Conservation (phyloP, 2,113 vertebrate genomes). For the Theropithecus gelada region DNA sequence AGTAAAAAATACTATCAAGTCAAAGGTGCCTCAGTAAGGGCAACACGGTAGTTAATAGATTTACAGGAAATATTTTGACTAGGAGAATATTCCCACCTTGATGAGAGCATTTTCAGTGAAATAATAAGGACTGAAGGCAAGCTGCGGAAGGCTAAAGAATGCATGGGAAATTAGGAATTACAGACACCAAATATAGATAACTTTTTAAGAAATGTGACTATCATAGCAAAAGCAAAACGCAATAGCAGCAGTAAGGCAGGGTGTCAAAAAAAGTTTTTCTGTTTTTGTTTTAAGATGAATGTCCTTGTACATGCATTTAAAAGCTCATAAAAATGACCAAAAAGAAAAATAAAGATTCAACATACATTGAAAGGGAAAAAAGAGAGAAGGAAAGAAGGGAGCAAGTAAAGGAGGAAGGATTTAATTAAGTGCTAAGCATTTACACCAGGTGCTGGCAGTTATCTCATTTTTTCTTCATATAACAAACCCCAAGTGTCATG, state of each 20-base stretch:
- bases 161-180: not conserved
- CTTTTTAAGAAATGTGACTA: not conserved
- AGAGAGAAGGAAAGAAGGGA: not conserved
- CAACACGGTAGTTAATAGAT: not conserved
- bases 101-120: not conserved
- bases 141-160: not conserved
- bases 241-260: not conserved
- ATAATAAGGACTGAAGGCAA: not conserved
- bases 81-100: not conserved
- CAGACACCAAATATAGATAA: not conserved
- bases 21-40: not conserved
- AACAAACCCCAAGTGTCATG: not conserved
- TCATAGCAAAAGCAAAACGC: not conserved
- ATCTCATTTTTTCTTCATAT: not conserved
- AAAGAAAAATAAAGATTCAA: not conserved
- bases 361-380: not conserved
- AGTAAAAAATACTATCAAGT: not conserved
- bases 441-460: no score
- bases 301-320: not conserved
- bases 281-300: not conserved
- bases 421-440: not conserved
- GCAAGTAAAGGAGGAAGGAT: not conserved
- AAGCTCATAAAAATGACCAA: not conserved
- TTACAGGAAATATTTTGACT: not conserved
- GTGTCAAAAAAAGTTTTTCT: not conserved